Evolutionary conservation across 2,113 vertebrate species (phyloP).

Genomic region (Lepisosteus oculatus): DNA sequence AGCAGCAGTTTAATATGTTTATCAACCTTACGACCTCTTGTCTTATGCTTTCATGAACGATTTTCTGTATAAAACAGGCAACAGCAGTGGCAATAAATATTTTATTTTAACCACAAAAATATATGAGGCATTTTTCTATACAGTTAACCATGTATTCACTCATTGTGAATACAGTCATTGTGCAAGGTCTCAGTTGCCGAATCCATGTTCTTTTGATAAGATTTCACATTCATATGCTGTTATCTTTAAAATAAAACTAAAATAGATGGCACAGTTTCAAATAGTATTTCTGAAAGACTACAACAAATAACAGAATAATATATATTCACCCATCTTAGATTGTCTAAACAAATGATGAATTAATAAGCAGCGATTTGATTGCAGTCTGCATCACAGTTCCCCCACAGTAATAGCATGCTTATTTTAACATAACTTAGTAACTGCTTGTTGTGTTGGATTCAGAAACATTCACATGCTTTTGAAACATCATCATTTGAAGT

Average conservation of each 20-base stretch:
- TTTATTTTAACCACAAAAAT: slow-evolving; percentile 69
- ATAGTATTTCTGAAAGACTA: slow-evolving; percentile 10
- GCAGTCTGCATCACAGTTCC: slow-evolving; percentile 14
- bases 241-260: slow-evolving; percentile 33
- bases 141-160: slow-evolving; percentile 22
- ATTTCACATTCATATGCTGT: slow-evolving; percentile 28
- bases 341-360: background rate
- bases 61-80: background rate
- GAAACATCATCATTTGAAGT: slow-evolving; percentile 1
- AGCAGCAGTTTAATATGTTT: background rate
- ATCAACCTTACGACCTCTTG: too few species aligned
- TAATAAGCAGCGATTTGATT: background rate
- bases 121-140: slow-evolving; percentile 47
- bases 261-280: slow-evolving; percentile 34
- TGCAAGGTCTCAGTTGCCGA: slow-evolving; percentile 21
- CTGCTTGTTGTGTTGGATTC: background rate
- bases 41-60: background rate
- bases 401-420: slow-evolving; percentile 10
- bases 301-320: slow-evolving; percentile 12
- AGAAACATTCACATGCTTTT: slow-evolving; percentile 2
- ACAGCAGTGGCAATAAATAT: slow-evolving; percentile 53
- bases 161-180: slow-evolving; percentile 9
- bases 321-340: slow-evolving; percentile 5
- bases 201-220: slow-evolving; percentile 34
- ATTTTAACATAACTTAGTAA: background rate